Evolutionary conservation across 2,888 invertebrate species (phyloP), one percentile per base, ranked within the genome.

Genomic region (Cloeon dipterum): DNA sequence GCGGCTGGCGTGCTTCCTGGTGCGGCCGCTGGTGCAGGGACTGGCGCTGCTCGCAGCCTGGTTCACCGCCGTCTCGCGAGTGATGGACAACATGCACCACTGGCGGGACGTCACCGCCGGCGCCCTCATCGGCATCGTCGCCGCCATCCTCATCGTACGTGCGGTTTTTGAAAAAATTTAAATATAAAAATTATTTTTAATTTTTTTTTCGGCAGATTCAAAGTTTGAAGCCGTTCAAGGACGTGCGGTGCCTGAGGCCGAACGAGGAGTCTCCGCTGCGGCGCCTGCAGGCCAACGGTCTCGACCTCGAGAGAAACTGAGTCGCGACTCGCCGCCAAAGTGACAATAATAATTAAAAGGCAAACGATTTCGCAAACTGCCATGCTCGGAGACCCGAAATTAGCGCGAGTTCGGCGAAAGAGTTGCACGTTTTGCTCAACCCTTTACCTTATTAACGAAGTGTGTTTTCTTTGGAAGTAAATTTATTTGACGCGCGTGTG

Each of bases 21-120:
- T 34, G 3, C 33, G 38, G 10, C 23, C 38, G 8, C 25, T 21
- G 8, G 11, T 38, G 8, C 38, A 38, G 20, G 38, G 33, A 13
- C 21, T 38, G 33, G 18, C 23, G 10, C 20, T 38, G 5, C 34
- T 38, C 8, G 38, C 38, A 3, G 38, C 38, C 3, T 32, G 33
- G 13, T 20, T 33, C 8, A 38, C 34, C 16, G 32, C 38, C 19
- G 26, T 38, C 21, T 38, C 38, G 8, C 17, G 38, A 25, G 38
- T 38, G 5, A 25, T 25, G 16, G 38, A 38, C 25, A 34, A 38
- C 26, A 38, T 38, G 38, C 38, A 38, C 26, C 38, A 38, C 19
- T 38, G 29, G 32, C 32, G 26, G 13, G 38, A 38, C 11, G 38
- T 34, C 23, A 23, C 34, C 8, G 21, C 26, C 13, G 38, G 38